These are phyloP conservation scores for Baronia brevicornis DNA, from an alignment of 2,888 invertebrate species.

Conservation along the genomic window DNA sequence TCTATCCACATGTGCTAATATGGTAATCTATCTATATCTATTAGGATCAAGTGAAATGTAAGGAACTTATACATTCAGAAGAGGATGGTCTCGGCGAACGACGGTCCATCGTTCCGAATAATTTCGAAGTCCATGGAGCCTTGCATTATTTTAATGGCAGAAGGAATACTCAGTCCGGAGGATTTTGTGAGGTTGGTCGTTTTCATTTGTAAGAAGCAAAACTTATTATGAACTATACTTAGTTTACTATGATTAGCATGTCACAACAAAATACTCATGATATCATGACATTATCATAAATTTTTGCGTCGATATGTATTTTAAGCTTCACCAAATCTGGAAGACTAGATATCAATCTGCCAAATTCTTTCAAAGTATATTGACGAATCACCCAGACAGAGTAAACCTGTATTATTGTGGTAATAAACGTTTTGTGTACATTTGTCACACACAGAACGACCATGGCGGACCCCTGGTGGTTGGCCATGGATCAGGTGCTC, in stretches of 20 bases:
- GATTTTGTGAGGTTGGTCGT: conserved; percentile 60
- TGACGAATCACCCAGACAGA: too few species aligned
- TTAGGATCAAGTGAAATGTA: conserved; percentile 49
- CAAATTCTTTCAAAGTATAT: not conserved
- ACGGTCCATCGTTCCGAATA: not conserved
- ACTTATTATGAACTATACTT: too few species aligned
- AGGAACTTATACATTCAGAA: conserved; percentile 41
- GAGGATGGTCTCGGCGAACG: conserved; percentile 25
- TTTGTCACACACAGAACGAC: too few species aligned
- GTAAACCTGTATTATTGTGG: too few species aligned
- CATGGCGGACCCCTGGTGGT: conserved; percentile 59
- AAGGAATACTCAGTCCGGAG: conserved; percentile 32
- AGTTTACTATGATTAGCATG: too few species aligned
- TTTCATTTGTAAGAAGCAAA: too few species aligned
- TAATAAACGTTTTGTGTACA: too few species aligned
- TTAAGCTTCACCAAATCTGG: too few species aligned
- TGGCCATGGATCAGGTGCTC: conserved; percentile 42
- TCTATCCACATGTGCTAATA: too few species aligned
- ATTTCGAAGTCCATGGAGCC: conserved; percentile 30
- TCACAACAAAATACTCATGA: too few species aligned
- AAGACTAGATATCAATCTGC: not conserved
- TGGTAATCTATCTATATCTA: conserved; percentile 16
- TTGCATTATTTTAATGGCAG: conserved; percentile 27
- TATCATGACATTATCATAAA: too few species aligned
- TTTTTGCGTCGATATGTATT: too few species aligned